A percentile compares a stretch with the other conserved stretches of the same genome.
These are phyloP conservation scores for Ardeotis arabs DNA, from an alignment of 2,113 vertebrate genomes.

Conservation along the genomic window DNA sequence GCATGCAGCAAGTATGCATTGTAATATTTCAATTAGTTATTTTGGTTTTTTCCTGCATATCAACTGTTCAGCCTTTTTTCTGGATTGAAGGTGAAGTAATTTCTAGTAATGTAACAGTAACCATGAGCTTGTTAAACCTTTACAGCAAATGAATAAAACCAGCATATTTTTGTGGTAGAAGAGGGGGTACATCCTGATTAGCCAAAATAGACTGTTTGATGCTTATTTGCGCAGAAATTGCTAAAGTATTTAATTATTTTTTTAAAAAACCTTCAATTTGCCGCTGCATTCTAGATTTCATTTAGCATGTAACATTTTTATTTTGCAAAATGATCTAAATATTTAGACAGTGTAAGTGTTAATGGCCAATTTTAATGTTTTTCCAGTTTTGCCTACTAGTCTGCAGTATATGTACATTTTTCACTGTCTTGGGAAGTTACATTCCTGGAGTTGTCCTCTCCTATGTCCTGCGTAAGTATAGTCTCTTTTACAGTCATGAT, in stretches of 20 bases:
- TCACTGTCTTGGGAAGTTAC: slow-evolving; percentile 93
- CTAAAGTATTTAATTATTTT: background rate
- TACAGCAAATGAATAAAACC: background rate
- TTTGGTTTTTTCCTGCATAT: background rate
- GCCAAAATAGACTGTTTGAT: background rate
- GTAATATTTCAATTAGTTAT: background rate
- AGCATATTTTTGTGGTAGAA: background rate
- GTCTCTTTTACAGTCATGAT: background rate
- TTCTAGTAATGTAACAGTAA: background rate
- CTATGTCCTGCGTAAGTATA: slow-evolving; percentile 88
- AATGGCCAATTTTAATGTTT: slow-evolving; percentile 48
- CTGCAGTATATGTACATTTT: slow-evolving; percentile 94
- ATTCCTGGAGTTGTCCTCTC: slow-evolving; percentile 95
- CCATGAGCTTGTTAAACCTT: background rate
- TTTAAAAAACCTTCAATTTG: background rate
- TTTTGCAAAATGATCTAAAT: background rate
- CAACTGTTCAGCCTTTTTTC: background rate
- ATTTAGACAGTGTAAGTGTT: background rate
- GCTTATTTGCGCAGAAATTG: background rate
- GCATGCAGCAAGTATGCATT: background rate
- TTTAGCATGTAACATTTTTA: background rate
- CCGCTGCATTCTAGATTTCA: background rate
- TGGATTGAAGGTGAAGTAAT: background rate
- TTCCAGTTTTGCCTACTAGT: slow-evolving; percentile 94
- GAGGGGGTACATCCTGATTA: background rate